Base-by-base conservation (phyloP, 1,140 invertebrate species). In the Drosophila trapezifrons region DNA sequence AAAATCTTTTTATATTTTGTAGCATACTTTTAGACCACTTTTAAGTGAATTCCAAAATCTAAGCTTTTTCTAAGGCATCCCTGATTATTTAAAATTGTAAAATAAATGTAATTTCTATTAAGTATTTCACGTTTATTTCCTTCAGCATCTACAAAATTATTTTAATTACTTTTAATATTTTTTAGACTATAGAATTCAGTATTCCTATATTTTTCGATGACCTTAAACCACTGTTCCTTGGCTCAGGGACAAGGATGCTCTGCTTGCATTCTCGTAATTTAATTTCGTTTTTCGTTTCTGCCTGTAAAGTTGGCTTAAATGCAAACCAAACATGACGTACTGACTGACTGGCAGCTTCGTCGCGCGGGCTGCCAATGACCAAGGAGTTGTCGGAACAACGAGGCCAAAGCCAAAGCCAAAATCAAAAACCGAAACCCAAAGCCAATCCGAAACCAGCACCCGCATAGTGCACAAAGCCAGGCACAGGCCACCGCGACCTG, bases 301-400 rank as follows among this genome's bases (percentile, higher is more conserved):
- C 67, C 76, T 75, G 65, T 69, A 72, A 51, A 65, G 57, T 80
- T 80, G 81, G 73, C 58, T 85, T 78, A 78, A 86, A 79, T 46
- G 66, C 51, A 64, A 40, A 32, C 63, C 18, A 70, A 78, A 86
- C 83, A 86, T 86, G 82, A 87, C 83, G 74, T 86, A 83, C 67
- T 64, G 54, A 52, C 52, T 66, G 72, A 69, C 70, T 82, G 78
- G 82, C 78, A 64, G 75, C 63, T 62, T 69, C 27, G 46, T 40
- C 20, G n/a, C 49, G n/a, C 51, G 29, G 17, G 45, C 60, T 69
- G 65, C 60, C 65, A 69, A 66, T 66, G 65, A 66, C 65, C 60
- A 69, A 40, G 51, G 37, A 56, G 17, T 27, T 25, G 35, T 37
- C 15, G 49, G 22, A 32, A 35, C 65, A 69, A 66, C 45, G 22